Evolutionary conservation across 1,140 invertebrate species (phyloP).

Genomic region (Dendrolimus punctatus): DNA sequence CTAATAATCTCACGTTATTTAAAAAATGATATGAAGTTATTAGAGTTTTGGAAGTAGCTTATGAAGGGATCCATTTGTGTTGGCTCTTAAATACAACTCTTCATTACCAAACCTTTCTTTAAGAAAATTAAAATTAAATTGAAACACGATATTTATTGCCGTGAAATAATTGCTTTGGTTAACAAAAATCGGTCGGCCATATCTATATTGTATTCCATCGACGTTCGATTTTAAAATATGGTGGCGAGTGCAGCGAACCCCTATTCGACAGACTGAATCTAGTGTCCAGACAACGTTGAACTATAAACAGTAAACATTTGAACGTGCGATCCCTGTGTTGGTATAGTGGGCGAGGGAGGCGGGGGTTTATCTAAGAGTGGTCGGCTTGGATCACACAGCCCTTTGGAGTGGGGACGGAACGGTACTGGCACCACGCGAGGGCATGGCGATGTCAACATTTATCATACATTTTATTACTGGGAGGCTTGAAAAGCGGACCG

Average conservation of each 20-base stretch:
- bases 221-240: constrained; percentile 60
- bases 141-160: constrained; percentile 20
- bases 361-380: constrained; percentile 30
- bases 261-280: constrained; percentile 43
- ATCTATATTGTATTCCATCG: constrained; percentile 49
- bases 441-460: constrained; percentile 55
- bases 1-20: constrained; percentile 33
- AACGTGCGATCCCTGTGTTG: constrained; percentile 2
- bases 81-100: constrained; percentile 11
- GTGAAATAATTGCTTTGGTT: constrained; percentile 15
- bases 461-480: constrained; percentile 63
- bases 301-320: constrained; percentile 5
- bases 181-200: constrained; percentile 35
- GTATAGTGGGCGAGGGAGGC: constrained; percentile 15
- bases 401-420: constrained; percentile 54
- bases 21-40: constrained; percentile 25
- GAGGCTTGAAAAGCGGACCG: constrained; percentile 48
- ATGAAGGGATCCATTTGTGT: constrained; percentile 7
- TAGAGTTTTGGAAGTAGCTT: constrained; percentile 12
- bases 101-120: constrained; percentile 12
- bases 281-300: constrained; percentile 32
- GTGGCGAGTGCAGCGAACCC: constrained; percentile 60
- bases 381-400: constrained; percentile 30
- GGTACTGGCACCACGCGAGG: constrained; percentile 50
- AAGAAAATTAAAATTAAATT: constrained; percentile 18